These are phyloP conservation scores for Drosophila asahinai DNA, from an alignment of 1,140 invertebrate genomes.

Conservation along the genomic window DNA sequence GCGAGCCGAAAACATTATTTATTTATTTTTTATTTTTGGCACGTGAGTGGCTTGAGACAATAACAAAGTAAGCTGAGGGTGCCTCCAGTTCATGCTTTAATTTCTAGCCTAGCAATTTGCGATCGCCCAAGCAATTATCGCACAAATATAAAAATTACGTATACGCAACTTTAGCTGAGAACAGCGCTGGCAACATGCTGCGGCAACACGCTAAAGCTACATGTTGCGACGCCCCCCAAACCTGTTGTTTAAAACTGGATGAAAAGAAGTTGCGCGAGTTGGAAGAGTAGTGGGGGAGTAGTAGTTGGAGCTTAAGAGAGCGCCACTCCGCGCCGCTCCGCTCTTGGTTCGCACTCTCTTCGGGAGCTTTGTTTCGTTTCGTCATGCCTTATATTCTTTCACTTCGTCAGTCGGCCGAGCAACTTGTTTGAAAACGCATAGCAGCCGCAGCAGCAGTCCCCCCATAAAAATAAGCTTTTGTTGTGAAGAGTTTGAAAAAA, in stretches of 20 bases:
- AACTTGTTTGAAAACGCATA: constrained; percentile 65
- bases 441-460: constrained; percentile 5
- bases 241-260: constrained; percentile 23
- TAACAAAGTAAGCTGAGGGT: not conserved
- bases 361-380: constrained; percentile 58
- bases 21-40: not conserved
- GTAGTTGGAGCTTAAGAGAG: constrained; percentile 29
- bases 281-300: constrained; percentile 2
- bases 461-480: constrained; percentile 18
- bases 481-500: constrained; percentile 2
- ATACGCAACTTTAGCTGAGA: constrained; percentile 43
- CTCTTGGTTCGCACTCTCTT: constrained; percentile 22
- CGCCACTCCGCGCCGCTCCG: not conserved
- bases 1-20: not conserved
- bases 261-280: not conserved
- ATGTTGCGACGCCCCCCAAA: constrained; percentile 15
- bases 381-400: constrained; percentile 43
- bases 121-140: constrained; percentile 21
- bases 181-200: constrained; percentile 40
- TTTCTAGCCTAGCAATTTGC: constrained; percentile 26
- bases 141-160: constrained; percentile 52
- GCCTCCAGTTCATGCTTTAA: not conserved
- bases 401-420: constrained; percentile 62
- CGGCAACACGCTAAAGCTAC: constrained; percentile 30
- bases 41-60: constrained; percentile 12